phyloP scores from a whole-genome alignment of 2,888 invertebrate species.

The Ramazzottius varieornatus region DNA sequence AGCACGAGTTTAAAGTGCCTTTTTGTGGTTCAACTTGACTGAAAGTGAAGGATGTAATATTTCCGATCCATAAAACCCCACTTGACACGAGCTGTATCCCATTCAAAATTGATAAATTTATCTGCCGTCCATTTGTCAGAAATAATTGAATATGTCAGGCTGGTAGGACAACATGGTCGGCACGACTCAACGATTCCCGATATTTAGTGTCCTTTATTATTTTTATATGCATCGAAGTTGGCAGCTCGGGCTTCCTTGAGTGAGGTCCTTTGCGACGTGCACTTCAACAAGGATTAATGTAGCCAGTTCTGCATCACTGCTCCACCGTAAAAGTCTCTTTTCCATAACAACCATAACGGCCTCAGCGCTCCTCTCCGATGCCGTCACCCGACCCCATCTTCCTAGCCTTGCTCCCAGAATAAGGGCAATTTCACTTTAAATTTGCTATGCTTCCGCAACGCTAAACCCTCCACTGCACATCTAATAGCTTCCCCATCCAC shows the following conservation, averaged over 20 bases:
- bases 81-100: background rate
- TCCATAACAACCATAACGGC: background rate
- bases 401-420: no score
- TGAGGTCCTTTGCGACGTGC: background rate
- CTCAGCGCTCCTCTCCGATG: no score
- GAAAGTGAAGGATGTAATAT: no score
- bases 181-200: background rate
- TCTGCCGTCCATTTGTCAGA: slow-evolving; percentile 1
- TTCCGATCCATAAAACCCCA: slow-evolving; percentile 3
- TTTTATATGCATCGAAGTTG: slow-evolving; percentile 2
- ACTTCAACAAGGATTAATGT: background rate
- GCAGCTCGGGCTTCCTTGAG: background rate
- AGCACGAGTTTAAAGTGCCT: no score
- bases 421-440: no score
- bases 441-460: no score
- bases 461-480: background rate
- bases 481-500: background rate
- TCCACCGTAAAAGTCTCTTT: background rate
- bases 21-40: no score
- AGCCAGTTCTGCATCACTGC: background rate
- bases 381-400: no score
- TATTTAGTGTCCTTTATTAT: slow-evolving; percentile 4
- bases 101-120: slow-evolving; percentile 1
- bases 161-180: background rate
- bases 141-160: slow-evolving; percentile 2